Percentiles rank a stretch among this genome's conserved stretches.
These are phyloP conservation scores for Zoanthus sociatus DNA, from an alignment of 92 coral and sea anemone genomes.

Conservation along the genomic window DNA sequence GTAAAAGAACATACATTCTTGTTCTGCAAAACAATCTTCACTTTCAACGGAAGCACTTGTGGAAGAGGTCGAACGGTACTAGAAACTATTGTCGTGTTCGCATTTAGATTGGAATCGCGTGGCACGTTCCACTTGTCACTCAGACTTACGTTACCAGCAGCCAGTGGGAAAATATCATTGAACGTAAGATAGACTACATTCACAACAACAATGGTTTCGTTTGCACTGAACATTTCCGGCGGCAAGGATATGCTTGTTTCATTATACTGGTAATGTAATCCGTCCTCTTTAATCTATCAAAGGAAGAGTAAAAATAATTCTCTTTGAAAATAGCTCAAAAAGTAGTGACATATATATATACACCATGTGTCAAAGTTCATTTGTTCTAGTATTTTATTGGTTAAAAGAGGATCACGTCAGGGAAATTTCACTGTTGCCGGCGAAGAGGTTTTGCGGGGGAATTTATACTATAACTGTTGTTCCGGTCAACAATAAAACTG, in stretches of 20 bases:
- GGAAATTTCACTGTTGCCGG: no score
- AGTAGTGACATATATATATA: no score
- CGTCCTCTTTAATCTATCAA: conserved; percentile 53
- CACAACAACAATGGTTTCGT: conserved; percentile 49
- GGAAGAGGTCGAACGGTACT: conserved; percentile 81
- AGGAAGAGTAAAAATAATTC: not conserved
- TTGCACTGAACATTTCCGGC: conserved; percentile 54
- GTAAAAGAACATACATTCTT: conserved; percentile 51
- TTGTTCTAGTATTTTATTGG: no score
- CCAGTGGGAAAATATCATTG: conserved; percentile 65
- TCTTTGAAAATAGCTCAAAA: not conserved
- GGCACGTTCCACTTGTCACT: conserved; percentile 15
- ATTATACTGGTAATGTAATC: conserved; percentile 49
- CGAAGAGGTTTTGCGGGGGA: no score
- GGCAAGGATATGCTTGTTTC: conserved; percentile 71
- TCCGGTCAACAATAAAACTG: no score
- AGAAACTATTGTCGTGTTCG: conserved; percentile 86
- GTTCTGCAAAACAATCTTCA: conserved; percentile 80
- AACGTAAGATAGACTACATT: conserved; percentile 73
- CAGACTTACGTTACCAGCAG: conserved; percentile 14
- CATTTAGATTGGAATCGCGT: conserved; percentile 8
- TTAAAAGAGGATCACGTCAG: no score
- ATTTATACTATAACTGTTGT: no score
- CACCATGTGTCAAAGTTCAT: no score
- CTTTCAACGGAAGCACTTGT: conserved; percentile 52